Evolutionary conservation across 2,888 invertebrate species (phyloP), one percentile per base, ranked within the genome.

Genomic region (Drosophila melanosoma): DNA sequence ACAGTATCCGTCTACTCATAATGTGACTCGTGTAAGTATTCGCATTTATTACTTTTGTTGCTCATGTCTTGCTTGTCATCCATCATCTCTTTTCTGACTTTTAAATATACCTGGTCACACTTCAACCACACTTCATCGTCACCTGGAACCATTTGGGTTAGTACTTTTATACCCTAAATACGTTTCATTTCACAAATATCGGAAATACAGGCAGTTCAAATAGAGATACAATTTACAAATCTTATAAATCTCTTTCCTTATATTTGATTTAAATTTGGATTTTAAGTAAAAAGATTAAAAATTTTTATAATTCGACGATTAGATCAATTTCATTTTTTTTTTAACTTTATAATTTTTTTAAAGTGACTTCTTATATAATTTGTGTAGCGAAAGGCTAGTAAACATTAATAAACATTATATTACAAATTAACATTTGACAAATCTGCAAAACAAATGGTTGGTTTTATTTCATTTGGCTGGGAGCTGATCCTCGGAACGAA

Each of bases 21-120:
- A 76, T 77, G 89, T 89, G 62, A 79, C 91, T 69, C 91, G 91
- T 52, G 90, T 91, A 91, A 91, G 90, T 91, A 84, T 61, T 66
- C 58, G 45, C 29, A 53, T 42, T 3, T 56, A 29, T n/a, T 33
- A 26, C 12, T 49, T 56, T 11, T 51, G 40, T 20, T 26, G 33
- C 51, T 56, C 57, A 70, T 57, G 35, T 54, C 20, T 35, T 58
- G 81, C 81, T 70, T 68, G 72, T 71, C 72, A 83, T 81, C 60
- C 66, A 63, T 81, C 66, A 63, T 81, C 42, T 74, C 52, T 66
- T 63, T 73, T 76, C 59, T 74, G 56, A 70, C 72, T 54, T 82
- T 61, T 68, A 75, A 66, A 71, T 62, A 63, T 78, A 68, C 61
- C 72, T 88, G 67, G 61, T 80, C 69, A 69, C 72, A 82, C 72